Evolutionary conservation across 2,888 invertebrate species (phyloP).

Genomic region (Aromia moschata): DNA sequence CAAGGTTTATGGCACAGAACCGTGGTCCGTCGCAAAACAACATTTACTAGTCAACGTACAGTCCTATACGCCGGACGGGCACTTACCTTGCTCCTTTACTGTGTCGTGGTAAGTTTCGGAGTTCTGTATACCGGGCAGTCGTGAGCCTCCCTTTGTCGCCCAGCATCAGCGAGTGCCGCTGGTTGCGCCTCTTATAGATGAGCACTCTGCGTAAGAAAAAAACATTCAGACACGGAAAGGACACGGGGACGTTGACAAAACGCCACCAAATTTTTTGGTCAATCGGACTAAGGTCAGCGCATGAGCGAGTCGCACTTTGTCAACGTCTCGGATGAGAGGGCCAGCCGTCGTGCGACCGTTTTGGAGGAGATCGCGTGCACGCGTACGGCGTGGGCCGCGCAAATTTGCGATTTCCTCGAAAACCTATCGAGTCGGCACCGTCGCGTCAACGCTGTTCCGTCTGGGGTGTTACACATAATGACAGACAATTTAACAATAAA

Average conservation of each 20-base stretch:
- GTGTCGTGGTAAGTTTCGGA: conserved; percentile 51
- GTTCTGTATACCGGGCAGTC: conserved; percentile 57
- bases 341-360: background rate
- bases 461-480: conserved; percentile 9
- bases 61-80: conserved; percentile 1
- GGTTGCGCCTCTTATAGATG: conserved; percentile 57
- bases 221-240: background rate
- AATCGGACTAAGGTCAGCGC: too few species aligned
- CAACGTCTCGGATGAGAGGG: too few species aligned
- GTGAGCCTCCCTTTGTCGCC: conserved; percentile 50
- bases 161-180: conserved; percentile 45
- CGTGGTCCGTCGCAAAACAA: conserved; percentile 7
- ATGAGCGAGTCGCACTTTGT: background rate
- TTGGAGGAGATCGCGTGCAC: too few species aligned
- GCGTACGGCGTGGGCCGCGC: background rate
- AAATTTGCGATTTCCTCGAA: conserved; percentile 6
- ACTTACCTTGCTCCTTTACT: conserved; percentile 48
- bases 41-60: conserved; percentile 7
- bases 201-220: conserved; percentile 55
- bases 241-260: background rate
- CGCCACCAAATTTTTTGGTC: too few species aligned
- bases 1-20: conserved; percentile 16
- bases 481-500: conserved; percentile 21
- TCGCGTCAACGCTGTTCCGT: conserved; percentile 2
- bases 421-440: background rate